Percentiles rank a stretch among this genome's conserved stretches.
Conservation (phyloP, 1,140 invertebrate genomes). For the Dinoponera quadriceps region DNA sequence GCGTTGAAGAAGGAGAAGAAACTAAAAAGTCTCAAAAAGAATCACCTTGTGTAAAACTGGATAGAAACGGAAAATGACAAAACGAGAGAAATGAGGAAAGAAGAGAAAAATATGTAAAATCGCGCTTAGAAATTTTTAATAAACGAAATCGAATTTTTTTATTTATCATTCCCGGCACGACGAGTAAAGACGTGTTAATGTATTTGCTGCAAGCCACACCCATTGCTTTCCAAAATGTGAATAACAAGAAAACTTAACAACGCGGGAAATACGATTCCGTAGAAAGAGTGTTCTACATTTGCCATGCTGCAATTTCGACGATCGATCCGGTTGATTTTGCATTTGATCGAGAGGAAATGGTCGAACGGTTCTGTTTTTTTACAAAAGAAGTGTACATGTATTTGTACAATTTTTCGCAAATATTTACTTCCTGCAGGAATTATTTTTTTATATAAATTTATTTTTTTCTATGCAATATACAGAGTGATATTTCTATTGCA, state of each 20-base stretch:
- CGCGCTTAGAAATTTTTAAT: not conserved
- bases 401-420: not conserved
- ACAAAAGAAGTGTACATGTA: not conserved
- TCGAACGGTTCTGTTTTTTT: not conserved
- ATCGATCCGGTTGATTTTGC: slow-evolving; percentile 11
- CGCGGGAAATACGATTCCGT: slow-evolving; percentile 4
- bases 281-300: slow-evolving; percentile 59
- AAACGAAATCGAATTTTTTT: not conserved
- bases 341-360: not conserved
- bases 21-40: too few relatives aligned
- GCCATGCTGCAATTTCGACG: not conserved
- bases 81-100: not conserved
- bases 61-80: not conserved
- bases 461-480: not conserved
- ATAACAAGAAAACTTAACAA: slow-evolving; percentile 58
- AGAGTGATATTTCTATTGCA: not conserved
- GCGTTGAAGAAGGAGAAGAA: too few relatives aligned
- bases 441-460: slow-evolving; percentile 2
- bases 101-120: not conserved
- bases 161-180: not conserved
- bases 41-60: not conserved
- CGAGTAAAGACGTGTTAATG: not conserved
- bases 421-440: not conserved
- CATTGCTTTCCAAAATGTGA: slow-evolving; percentile 71
- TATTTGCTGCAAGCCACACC: slow-evolving; percentile 39